These are phyloP conservation scores for Palythoa heliodiscus DNA, from an alignment of 92 coral and sea anemone genomes.

Conservation along the genomic window DNA sequence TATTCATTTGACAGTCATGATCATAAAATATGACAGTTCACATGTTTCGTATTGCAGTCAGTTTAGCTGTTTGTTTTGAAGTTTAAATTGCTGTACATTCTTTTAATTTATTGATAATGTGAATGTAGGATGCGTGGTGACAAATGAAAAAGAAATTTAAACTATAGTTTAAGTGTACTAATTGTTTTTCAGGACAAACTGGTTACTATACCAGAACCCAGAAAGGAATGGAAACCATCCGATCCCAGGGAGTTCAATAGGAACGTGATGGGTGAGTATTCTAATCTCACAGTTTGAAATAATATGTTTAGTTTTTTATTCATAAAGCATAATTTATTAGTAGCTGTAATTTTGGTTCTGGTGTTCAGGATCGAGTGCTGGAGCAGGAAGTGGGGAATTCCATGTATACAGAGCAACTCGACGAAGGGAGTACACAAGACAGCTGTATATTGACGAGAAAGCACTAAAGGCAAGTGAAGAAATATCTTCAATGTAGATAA, in stretches of 20 bases:
- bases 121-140: too few species aligned
- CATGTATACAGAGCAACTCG: conserved; percentile 98
- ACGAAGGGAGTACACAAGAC: conserved; percentile 91
- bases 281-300: neutral
- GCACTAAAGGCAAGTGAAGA: conserved; percentile 63
- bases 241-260: conserved; percentile 95
- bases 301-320: neutral
- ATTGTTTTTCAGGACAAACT: conserved; percentile 74
- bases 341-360: neutral
- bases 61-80: too few species aligned
- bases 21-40: too few species aligned
- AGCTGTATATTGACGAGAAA: conserved; percentile 74
- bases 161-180: neutral
- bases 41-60: too few species aligned
- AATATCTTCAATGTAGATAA: too few species aligned
- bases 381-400: conserved; percentile 99
- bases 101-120: too few species aligned
- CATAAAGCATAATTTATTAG: neutral
- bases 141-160: too few species aligned
- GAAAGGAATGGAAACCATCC: conserved; percentile 93
- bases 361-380: conserved; percentile 94
- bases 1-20: too few species aligned
- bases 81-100: too few species aligned
- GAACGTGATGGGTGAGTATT: conserved; percentile 94
- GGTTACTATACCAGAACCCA: conserved; percentile 70